Evolutionary conservation across 2,888 invertebrate species (phyloP), one percentile per base, ranked within the genome.

Genomic region (Brachyopa scutellaris): DNA sequence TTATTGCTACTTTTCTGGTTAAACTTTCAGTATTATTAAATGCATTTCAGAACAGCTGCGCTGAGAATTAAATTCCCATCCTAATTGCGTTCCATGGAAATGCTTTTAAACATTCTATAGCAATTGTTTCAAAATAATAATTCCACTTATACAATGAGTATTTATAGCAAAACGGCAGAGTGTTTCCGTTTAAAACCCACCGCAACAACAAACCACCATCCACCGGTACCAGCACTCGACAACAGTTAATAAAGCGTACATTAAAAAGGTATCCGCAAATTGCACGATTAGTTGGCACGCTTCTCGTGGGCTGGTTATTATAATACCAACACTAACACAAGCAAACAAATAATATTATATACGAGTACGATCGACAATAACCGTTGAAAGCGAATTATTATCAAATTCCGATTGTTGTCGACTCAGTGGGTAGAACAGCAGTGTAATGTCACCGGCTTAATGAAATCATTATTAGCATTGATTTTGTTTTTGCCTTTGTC

Each of bases 201-300:
- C 42, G 19, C 19, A 53, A 19, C 33, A 36, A n/a, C n/a, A n/a
- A n/a, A n/a, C n/a, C n/a, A n/a, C n/a, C 31, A 21, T 11, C 13
- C 19, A 1, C 53, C 33, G n/a, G 2, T n/a, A n/a, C n/a, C 42
- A n/a, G 9, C 5, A 53, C 11, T 1, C 2, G 33, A 33, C 11
- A 33, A 19, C 53, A 53, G 33, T 36, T 53, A 33, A 53, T 53
- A 31, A 53, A 53, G 21, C n/a, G 21, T 33, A 33, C 33, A 53
- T 53, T 53, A 53, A 53, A 53, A 53, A 53, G 33, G 8, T 33
- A 21, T 53, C 11, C 33, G 11, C 53, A 53, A 53, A 53, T 53
- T 53, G 33, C 53, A 11, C 53, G 53, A 33, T 33, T 53, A 53
- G 33, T 36, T 36, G 33, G 21, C 33, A 33, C 53, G 53, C 33